Evolutionary conservation across 2,888 invertebrate genomes (phyloP), one percentile per base, ranked within the genome.

Genomic region (Heliconius cydno): DNA sequence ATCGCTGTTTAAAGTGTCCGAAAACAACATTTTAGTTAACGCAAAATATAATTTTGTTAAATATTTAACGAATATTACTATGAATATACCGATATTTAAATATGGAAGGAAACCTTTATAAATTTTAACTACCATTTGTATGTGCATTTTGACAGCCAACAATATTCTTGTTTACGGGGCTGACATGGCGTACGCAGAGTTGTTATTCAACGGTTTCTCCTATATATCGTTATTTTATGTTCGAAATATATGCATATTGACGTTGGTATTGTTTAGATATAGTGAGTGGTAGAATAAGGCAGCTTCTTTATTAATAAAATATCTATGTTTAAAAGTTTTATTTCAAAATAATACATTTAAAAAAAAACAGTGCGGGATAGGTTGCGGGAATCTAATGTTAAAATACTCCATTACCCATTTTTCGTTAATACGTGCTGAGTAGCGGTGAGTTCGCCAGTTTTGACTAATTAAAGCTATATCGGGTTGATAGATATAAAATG

Each of bases 161-260:
- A 30, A 34, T 25, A 65, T 41, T 63, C 63, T 72, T 28, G 65
- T 78, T 46, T 72, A 78, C 30, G 63, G 52, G 34, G 52, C 41
- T 65, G 66, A 19, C 72, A 66, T 71, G 66, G 65, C 46, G 57
- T 78, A 78, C 72, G 66, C n/a, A 34, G 19, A 52, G 72, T 78
- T 72, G 72, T 66, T 78, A 52, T 15, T 65, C 52, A 72, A 52
- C 66, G 25, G 30, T 65, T 77, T 10, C 30, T 57, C 7, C 63
- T 34, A 77, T 72, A 71, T 22, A 71, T 52, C 22, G 65, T 46
- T 66, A 28, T 38, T 66, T 72, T 72, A 72, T 72, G 72, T 30
- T 46, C 72, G 72, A 66, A 72, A 30, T 52, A 52, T 70, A 28
- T 52, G 52, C 22, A 46, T 6, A 41, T 52, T 46, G 25, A n/a